A percentile compares a stretch with the other conserved stretches of the same genome.
These are phyloP conservation scores for Heteromurus nitidus DNA, from an alignment of 2,888 invertebrate genomes.

Conservation along the genomic window DNA sequence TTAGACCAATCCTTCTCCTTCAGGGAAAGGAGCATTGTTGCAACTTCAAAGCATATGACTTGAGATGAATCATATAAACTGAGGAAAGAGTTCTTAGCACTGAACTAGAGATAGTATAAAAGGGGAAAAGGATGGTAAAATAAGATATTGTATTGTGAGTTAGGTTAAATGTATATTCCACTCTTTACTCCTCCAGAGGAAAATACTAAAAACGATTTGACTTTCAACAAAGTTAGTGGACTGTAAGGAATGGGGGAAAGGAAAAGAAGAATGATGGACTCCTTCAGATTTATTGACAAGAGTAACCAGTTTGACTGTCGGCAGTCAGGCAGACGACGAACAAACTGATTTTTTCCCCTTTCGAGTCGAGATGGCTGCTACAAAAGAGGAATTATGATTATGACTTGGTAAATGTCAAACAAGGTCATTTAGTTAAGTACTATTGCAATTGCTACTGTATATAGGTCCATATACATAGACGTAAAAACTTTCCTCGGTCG, in stretches of 20 bases:
- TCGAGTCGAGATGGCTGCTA: background rate
- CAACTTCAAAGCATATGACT: too few relatives aligned
- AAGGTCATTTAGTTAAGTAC: conserved; percentile 28
- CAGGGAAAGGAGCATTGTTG: too few relatives aligned
- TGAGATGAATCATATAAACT: too few relatives aligned
- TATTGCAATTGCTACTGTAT: conserved; percentile 13
- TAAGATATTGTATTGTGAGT: background rate
- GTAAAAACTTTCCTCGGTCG: too few relatives aligned
- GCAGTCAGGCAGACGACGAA: conserved; percentile 42
- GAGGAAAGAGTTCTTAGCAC: too few relatives aligned
- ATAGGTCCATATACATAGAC: too few relatives aligned
- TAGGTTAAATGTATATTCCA: too few relatives aligned
- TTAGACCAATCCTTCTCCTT: background rate
- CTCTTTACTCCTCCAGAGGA: too few relatives aligned
- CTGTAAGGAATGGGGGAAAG: conserved; percentile 21
- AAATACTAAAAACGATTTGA: too few relatives aligned
- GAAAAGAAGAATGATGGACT: conserved; percentile 37
- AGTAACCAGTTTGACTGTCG: conserved; percentile 38
- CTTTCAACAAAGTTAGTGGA: conserved; percentile 18
- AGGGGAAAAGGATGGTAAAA: too few relatives aligned
- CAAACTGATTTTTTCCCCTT: conserved; percentile 11
- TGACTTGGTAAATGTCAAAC: conserved; percentile 43
- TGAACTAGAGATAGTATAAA: too few relatives aligned
- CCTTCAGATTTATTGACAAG: conserved; percentile 40
- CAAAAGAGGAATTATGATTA: conserved; percentile 33